Percentiles rank a stretch among this genome's conserved stretches.
phyloP scores from a whole-genome alignment of 2,113 vertebrate genomes.

The Uria lomvia region DNA sequence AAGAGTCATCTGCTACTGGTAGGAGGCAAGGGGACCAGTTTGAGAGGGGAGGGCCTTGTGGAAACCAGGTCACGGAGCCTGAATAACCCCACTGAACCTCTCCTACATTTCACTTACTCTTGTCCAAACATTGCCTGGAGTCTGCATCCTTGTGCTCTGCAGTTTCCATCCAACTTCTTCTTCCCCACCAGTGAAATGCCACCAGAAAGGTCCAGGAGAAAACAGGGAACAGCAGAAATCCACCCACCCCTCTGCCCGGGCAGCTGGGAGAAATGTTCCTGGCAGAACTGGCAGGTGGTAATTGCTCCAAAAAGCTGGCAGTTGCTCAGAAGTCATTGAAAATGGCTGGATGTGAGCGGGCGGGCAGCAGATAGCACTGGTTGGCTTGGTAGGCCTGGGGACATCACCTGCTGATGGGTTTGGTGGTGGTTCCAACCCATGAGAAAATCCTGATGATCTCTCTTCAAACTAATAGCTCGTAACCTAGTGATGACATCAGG shows the following conservation, averaged over 20 bases:
- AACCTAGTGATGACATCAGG: background rate
- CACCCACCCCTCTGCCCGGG: background rate
- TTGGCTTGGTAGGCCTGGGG: background rate
- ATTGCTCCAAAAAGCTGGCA: background rate
- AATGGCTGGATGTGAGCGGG: background rate
- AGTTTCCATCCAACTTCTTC: background rate
- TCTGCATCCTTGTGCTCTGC: background rate
- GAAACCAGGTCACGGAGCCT: background rate
- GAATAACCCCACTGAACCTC: background rate
- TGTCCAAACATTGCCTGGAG: background rate
- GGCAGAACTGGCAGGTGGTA: background rate
- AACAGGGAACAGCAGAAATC: background rate
- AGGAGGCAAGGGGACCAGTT: background rate
- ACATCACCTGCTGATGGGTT: background rate
- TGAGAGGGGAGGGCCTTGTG: background rate
- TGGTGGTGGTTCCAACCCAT: background rate
- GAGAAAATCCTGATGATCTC: background rate
- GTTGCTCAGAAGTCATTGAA: background rate
- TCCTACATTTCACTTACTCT: background rate
- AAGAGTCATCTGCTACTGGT: slow-evolving; percentile 85
- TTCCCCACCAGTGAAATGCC: background rate
- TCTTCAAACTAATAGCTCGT: background rate
- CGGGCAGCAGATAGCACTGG: fast-evolving
- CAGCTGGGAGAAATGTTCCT: background rate
- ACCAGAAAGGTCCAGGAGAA: background rate